A percentile compares a stretch with the other conserved stretches of the same genome.
phyloP scores from a whole-genome alignment of 2,888 invertebrate genomes.

The Isotomurus palustris region DNA sequence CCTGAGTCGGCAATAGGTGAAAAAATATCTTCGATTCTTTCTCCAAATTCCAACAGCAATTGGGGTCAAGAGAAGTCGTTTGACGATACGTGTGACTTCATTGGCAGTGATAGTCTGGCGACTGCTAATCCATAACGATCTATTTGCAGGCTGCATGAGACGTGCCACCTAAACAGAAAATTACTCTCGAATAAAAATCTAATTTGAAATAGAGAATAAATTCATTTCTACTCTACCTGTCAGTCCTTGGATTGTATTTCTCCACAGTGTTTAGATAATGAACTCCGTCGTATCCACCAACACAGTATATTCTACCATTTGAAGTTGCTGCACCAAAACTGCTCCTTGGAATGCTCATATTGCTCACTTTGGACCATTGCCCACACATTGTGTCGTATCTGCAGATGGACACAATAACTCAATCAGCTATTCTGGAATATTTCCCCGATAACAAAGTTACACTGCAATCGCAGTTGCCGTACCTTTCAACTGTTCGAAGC shows the following conservation, averaged over 20 bases:
- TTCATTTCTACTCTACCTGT: slow-evolving; percentile 36
- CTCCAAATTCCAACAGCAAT: slow-evolving; percentile 40
- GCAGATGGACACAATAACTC: no score
- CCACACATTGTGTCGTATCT: slow-evolving; percentile 48
- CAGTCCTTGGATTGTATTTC: slow-evolving; percentile 49
- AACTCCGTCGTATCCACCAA: slow-evolving; percentile 48
- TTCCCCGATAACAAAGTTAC: not conserved
- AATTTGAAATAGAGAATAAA: not conserved
- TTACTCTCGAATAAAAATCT: no score
- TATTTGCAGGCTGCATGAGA: slow-evolving; percentile 47
- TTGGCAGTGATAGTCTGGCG: slow-evolving; percentile 46
- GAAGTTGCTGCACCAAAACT: slow-evolving; percentile 48
- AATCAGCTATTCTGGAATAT: no score
- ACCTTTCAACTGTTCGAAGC: slow-evolving; percentile 48
- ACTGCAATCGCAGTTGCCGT: slow-evolving; percentile 2
- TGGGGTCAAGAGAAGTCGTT: slow-evolving; percentile 45
- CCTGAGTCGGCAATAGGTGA: slow-evolving; percentile 24
- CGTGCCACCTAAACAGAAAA: slow-evolving; percentile 47
- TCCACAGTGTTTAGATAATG: slow-evolving; percentile 48
- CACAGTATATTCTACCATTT: slow-evolving; percentile 48
- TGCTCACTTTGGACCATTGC: slow-evolving; percentile 47
- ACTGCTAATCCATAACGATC: slow-evolving; percentile 47
- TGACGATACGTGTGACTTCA: slow-evolving; percentile 36
- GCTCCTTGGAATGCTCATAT: slow-evolving; percentile 48
- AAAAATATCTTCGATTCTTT: slow-evolving; percentile 40